Evolutionary conservation across 2,888 invertebrate genomes (phyloP), one percentile per base, ranked within the genome.

Genomic region (Leucophora obtusa): DNA sequence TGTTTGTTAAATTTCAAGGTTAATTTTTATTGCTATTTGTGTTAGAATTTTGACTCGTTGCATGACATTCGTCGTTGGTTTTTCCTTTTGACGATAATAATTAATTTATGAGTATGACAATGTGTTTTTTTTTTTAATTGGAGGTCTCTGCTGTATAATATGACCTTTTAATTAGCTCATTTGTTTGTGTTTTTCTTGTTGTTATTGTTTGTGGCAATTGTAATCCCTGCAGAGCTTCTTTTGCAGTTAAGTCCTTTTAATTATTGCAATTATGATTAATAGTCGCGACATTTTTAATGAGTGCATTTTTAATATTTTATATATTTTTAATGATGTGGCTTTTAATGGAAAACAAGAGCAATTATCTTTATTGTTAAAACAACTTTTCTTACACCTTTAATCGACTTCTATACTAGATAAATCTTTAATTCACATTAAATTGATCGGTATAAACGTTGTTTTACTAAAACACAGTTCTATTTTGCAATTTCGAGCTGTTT

Each of bases 261-360:
- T 56, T 56, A 56, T 3, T 11, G 17, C 17, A 53, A 53, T 15
- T n/a, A 21, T 5, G 15, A 14, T 54, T 54, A 7, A 28, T 38
- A 59, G 59, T 56, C 58, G 21, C 65, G 63, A 35, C 63, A 35
- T 43, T 47, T 6, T 17, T 65, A 73, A 50, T 73, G 65, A 58
- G 58, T 35, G 56, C 21, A 56, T 56, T 66, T 53, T 11, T 15
- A 15, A 21, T 66, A 35, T 18, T 43, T 65, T 65, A 21, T 11
- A 21, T 66, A 35, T 18, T 43, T 65, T 65, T n/a, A 28, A 51
- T 54, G 51, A 11, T 33, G 24, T 50, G 24, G 63, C 6, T 21
- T 28, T 51, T 65, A 38, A 21, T 21, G 21, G 21, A 21, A 21
- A 21, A 21, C 21, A 21, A 21, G 21, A 21, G 21, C 4, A 3